These are phyloP conservation scores for Lamellibrachia luymesi DNA, from an alignment of 1,140 invertebrate species.

Conservation along the genomic window DNA sequence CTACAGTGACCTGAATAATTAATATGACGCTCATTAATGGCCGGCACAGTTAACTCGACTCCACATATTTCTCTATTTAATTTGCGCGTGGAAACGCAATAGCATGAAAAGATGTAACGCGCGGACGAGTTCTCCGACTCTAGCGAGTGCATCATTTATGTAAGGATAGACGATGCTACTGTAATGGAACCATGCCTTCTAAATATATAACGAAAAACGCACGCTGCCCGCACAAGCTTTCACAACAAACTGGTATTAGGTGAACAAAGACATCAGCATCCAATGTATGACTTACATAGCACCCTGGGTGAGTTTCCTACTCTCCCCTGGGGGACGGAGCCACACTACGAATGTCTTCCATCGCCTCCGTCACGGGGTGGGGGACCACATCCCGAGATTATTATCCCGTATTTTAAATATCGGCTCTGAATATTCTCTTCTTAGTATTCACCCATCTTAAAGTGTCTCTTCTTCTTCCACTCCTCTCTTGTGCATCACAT, in stretches of 20 bases:
- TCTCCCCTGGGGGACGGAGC: too few species aligned
- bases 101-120: not conserved
- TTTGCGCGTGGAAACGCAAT: not conserved
- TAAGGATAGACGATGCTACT: not conserved
- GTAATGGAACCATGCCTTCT: not conserved
- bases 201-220: not conserved
- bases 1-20: not conserved
- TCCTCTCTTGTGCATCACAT: too few species aligned
- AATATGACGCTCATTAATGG: not conserved
- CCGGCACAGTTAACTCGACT: not conserved
- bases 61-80: not conserved
- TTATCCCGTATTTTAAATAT: too few species aligned
- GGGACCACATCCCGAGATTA: too few species aligned
- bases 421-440: too few species aligned
- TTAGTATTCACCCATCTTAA: too few species aligned
- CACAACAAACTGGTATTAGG: not conserved
- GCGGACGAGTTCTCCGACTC: not conserved
- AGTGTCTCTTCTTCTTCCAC: too few species aligned
- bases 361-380: too few species aligned
- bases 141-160: not conserved
- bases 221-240: not conserved
- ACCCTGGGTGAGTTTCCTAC: too few species aligned
- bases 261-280: not conserved
- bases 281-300: too few species aligned
- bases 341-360: too few species aligned